Percentiles rank a stretch among this genome's conserved stretches.
Evolutionary conservation across 2,113 vertebrate species (phyloP).

Genomic region (Eptesicus fuscus): DNA sequence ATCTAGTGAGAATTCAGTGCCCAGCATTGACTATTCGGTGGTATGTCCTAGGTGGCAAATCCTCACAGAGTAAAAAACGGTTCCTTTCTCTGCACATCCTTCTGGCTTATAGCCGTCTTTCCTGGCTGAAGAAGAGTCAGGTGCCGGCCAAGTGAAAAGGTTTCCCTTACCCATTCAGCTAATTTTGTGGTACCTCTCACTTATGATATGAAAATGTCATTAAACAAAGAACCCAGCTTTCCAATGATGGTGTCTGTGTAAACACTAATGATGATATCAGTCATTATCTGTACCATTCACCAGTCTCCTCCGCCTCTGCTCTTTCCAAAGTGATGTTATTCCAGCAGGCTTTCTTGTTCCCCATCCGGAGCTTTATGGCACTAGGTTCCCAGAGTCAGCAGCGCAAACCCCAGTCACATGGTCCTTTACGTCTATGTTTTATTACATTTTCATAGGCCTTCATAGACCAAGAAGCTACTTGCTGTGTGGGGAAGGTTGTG

Average conservation of each 20-base stretch:
- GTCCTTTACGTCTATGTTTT: neutral
- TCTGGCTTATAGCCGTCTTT: neutral
- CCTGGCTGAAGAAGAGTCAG: neutral
- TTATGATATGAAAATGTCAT: neutral
- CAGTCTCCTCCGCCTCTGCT: neutral
- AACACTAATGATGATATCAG: neutral
- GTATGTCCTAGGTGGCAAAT: neutral
- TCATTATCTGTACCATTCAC: neutral
- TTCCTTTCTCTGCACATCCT: neutral
- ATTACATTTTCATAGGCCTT: neutral
- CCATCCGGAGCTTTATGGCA: neutral
- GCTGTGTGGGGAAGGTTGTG: neutral
- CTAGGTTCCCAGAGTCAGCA: neutral
- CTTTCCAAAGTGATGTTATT: neutral
- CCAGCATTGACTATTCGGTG: neutral
- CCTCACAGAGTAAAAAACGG: neutral
- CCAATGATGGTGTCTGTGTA: neutral
- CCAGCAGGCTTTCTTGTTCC: neutral
- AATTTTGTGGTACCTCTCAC: neutral
- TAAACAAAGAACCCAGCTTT: neutral
- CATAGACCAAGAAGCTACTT: neutral
- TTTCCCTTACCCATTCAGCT: neutral
- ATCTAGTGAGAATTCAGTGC: neutral
- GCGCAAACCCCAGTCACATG: neutral
- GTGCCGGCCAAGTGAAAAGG: neutral